Percentiles rank a stretch among this genome's conserved stretches.
These are phyloP conservation scores for Sipha maydis DNA, from an alignment of 2,888 invertebrate species.

Conservation along the genomic window DNA sequence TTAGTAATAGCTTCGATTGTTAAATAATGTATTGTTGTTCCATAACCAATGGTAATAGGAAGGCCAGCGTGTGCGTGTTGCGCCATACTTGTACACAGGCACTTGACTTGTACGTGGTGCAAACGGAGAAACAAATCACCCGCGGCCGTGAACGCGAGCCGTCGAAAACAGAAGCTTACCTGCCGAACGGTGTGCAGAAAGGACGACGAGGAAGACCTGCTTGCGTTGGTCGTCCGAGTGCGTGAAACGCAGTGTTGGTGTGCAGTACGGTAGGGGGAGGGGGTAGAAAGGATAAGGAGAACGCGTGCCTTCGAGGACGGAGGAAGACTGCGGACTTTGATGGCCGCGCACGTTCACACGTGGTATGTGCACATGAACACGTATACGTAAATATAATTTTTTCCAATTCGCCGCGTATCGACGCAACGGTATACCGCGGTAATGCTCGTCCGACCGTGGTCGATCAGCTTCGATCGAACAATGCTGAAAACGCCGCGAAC, in stretches of 20 bases:
- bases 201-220: background rate
- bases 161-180: conserved; percentile 27
- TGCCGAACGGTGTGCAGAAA: conserved; percentile 3
- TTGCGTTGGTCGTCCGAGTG: background rate
- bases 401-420: background rate
- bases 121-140: conserved; percentile 15
- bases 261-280: background rate
- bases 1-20: too few relatives aligned
- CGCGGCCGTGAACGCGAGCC: background rate
- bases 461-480: too few relatives aligned
- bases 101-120: too few relatives aligned
- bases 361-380: too few relatives aligned
- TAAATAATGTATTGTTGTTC: too few relatives aligned
- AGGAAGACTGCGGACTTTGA: background rate
- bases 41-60: too few relatives aligned
- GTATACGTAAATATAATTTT: background rate
- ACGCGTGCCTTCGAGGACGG: background rate
- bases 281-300: background rate
- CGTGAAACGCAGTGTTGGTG: too few relatives aligned
- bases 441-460: too few relatives aligned
- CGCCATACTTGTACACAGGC: too few relatives aligned
- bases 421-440: too few relatives aligned
- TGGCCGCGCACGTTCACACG: background rate
- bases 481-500: too few relatives aligned
- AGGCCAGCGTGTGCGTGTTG: too few relatives aligned